These are phyloP conservation scores for Prosapia bicincta DNA, from an alignment of 2,888 invertebrate species.

Conservation along the genomic window DNA sequence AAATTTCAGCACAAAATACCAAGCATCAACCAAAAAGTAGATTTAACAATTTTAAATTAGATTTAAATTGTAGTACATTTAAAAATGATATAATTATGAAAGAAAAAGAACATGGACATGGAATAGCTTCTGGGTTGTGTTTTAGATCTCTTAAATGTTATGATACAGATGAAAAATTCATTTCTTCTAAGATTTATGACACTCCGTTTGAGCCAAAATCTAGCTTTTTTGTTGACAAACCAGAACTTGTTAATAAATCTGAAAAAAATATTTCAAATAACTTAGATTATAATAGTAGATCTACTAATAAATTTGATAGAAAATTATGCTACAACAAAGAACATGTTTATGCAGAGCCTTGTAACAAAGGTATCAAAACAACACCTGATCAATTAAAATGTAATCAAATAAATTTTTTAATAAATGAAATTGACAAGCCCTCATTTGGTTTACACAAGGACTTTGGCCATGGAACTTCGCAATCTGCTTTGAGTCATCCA, in stretches of 20 bases:
- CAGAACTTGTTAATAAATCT: not conserved
- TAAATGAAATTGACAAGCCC: not conserved
- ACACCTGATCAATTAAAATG: not conserved
- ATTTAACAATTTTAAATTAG: not conserved
- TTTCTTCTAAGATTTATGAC: slow-evolving; percentile 27
- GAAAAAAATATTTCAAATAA: not conserved
- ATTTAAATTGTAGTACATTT: not conserved
- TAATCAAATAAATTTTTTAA: not conserved
- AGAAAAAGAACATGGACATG: not conserved
- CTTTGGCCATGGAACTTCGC: not conserved
- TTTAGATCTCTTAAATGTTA: slow-evolving; percentile 19
- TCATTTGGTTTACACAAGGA: not conserved
- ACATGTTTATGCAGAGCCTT: slow-evolving; percentile 19
- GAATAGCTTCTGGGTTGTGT: not conserved
- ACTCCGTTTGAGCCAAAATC: slow-evolving; percentile 21
- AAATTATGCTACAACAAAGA: slow-evolving; percentile 7
- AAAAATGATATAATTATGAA: not conserved
- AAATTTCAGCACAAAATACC: not conserved
- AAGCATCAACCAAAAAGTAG: not conserved
- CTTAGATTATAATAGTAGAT: not conserved
- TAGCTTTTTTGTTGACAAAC: slow-evolving; percentile 8
- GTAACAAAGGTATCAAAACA: not conserved
- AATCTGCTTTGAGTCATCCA: not conserved
- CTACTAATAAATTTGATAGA: not conserved
- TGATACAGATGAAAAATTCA: not conserved